phyloP scores from a whole-genome alignment of 1,140 invertebrate species.

The Sitobion miscanthi region DNA sequence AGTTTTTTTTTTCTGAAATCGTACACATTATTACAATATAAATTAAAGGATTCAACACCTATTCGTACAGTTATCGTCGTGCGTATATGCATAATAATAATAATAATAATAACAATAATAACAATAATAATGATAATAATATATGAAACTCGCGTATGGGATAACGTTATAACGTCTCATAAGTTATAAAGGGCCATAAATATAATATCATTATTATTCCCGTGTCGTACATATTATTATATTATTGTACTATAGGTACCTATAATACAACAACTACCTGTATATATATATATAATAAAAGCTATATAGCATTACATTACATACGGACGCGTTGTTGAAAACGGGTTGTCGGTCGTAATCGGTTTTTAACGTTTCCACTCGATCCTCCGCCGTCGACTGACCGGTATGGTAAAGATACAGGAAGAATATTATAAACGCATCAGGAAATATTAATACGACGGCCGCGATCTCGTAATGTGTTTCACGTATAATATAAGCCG shows the following conservation, averaged over 20 bases:
- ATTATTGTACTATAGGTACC: background rate
- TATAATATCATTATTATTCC: background rate
- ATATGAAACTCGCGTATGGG: background rate
- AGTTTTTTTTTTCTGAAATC: background rate
- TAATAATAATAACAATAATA: background rate
- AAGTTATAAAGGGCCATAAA: background rate
- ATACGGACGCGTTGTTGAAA: background rate
- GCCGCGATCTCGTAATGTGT: constrained; percentile 30
- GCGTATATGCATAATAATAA: background rate
- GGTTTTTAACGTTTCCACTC: constrained; percentile 30
- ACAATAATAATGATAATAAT: background rate
- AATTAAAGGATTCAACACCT: background rate
- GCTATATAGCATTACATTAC: background rate
- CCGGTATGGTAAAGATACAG: constrained; percentile 48
- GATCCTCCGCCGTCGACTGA: background rate
- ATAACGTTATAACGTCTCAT: background rate
- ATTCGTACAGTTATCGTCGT: background rate
- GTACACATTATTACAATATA: background rate
- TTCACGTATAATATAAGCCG: background rate
- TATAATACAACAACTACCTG: too few species aligned
- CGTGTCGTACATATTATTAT: background rate
- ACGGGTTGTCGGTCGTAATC: constrained; percentile 18
- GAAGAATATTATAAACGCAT: constrained; percentile 30
- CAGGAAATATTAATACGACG: constrained; percentile 31
- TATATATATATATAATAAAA: too few species aligned